Conservation (phyloP, 2,113 vertebrate genomes). For the Drymodes brunneopygia region DNA sequence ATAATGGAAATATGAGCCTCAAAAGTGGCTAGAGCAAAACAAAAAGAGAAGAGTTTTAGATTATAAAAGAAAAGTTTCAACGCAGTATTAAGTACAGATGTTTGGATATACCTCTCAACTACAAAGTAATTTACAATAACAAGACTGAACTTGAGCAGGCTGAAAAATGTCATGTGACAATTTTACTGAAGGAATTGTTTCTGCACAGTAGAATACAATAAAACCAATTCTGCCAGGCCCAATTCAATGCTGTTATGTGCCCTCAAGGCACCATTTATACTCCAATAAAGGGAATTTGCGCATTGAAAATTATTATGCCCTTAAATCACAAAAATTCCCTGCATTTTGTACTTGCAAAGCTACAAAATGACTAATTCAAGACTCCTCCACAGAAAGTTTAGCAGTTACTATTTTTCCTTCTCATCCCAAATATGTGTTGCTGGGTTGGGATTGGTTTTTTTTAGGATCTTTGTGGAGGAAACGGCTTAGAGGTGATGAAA, state of each 20-base stretch:
- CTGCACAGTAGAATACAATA: slow-evolving; percentile 51
- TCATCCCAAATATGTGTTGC: neutral
- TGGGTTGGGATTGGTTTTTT: neutral
- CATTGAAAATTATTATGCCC: slow-evolving; percentile 5
- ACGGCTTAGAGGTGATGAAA: neutral
- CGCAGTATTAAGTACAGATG: neutral
- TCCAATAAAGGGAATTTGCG: neutral
- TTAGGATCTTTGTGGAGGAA: neutral
- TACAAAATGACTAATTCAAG: neutral
- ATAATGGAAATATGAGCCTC: neutral
- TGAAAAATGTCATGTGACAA: slow-evolving; percentile 33
- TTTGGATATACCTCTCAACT: neutral
- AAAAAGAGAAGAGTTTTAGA: neutral
- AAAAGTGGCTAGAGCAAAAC: neutral
- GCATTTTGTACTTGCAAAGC: neutral
- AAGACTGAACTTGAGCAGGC: neutral
- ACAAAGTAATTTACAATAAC: neutral
- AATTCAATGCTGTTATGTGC: slow-evolving; percentile 35
- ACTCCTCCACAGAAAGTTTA: neutral
- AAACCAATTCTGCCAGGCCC: slow-evolving; percentile 24
- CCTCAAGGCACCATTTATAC: slow-evolving; percentile 23
- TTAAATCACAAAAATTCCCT: slow-evolving; percentile 29
- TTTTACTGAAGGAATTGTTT: slow-evolving; percentile 37
- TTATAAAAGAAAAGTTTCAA: neutral
- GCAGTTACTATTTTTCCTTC: neutral